phyloP scores from a whole-genome alignment of 2,888 invertebrate species.

The Synergus itoensis region DNA sequence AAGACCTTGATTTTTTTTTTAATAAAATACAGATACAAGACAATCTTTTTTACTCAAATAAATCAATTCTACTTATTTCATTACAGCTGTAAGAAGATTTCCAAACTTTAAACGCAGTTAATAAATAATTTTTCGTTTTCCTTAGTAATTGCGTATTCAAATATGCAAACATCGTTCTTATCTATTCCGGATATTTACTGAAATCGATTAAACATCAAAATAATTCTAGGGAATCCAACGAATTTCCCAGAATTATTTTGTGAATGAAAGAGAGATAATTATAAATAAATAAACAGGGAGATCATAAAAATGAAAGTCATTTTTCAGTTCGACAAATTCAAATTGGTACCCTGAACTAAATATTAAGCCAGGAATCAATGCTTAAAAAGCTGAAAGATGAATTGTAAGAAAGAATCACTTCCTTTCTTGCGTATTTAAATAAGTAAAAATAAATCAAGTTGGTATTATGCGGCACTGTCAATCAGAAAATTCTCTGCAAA shows the following conservation, averaged over 20 bases:
- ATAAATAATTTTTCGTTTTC: background rate
- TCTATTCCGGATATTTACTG: slow-evolving; percentile 7
- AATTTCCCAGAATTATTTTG: background rate
- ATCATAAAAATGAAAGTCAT: background rate
- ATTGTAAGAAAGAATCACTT: background rate
- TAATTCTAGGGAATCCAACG: no score
- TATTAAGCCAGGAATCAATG: background rate
- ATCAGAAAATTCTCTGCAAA: background rate
- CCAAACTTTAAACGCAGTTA: background rate
- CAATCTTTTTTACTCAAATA: background rate
- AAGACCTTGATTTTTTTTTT: slow-evolving; percentile 23
- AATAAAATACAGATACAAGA: background rate
- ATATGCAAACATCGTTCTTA: background rate
- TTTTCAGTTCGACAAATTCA: no score
- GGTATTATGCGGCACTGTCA: slow-evolving; percentile 1
- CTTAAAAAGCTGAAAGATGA: background rate
- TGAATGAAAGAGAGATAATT: background rate
- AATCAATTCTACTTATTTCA: no score
- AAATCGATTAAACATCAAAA: background rate
- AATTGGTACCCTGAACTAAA: no score
- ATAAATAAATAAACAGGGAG: background rate
- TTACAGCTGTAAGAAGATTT: background rate
- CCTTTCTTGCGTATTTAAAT: background rate
- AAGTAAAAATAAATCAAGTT: background rate
- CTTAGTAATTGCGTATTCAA: background rate